Evolutionary conservation across 2,113 vertebrate genomes (phyloP).

Genomic region (human): DNA sequence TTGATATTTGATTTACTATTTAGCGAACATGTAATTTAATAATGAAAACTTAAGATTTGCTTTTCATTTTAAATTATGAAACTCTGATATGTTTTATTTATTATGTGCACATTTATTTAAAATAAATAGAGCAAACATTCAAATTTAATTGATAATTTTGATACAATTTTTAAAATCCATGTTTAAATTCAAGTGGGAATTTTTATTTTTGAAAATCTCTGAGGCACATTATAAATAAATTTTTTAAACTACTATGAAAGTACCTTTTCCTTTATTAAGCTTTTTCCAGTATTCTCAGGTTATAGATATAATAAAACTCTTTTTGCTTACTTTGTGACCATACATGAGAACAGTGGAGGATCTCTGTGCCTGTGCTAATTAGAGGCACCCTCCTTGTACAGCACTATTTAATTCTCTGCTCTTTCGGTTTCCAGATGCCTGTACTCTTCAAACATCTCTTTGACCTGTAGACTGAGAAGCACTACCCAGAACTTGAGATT

Average conservation of each 20-base stretch:
- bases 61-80: conserved; percentile 3
- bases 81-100: not conserved
- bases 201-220: not conserved
- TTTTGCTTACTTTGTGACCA: not conserved
- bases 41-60: not conserved
- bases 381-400: not conserved
- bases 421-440: not conserved
- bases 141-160: not conserved
- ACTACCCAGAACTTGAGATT: not conserved
- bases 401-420: not conserved
- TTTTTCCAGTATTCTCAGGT: not conserved
- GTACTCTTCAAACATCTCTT: not conserved
- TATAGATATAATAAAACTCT: not conserved
- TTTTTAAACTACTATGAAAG: not conserved
- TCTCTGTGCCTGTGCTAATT: not conserved
- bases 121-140: not conserved
- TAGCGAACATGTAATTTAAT: not conserved
- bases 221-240: not conserved
- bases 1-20: not conserved
- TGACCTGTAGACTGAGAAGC: conserved; percentile 4
- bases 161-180: not conserved
- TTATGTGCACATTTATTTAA: not conserved
- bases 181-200: not conserved
- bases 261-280: not conserved
- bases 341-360: not conserved